A percentile compares a stretch with the other conserved stretches of the same genome.
Evolutionary conservation across 1,140 invertebrate genomes (phyloP).

Genomic region (Heliothis virescens): DNA sequence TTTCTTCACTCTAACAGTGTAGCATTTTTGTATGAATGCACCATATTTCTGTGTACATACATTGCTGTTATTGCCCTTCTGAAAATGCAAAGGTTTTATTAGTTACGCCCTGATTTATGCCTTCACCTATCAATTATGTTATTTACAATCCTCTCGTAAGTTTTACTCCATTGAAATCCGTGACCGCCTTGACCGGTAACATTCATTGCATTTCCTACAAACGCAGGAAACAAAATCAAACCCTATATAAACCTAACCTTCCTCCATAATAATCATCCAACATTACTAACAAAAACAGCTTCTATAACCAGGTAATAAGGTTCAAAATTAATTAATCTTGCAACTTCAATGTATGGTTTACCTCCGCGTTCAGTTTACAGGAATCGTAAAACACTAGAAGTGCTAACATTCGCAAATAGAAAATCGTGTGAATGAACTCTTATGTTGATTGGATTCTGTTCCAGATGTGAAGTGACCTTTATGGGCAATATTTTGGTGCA

Average conservation of each 20-base stretch:
- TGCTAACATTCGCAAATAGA: constrained; percentile 50
- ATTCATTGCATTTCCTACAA: constrained; percentile 10
- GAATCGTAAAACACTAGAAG: constrained; percentile 50
- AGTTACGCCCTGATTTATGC: too few relatives aligned
- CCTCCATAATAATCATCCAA: constrained; percentile 1
- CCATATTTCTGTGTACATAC: too few relatives aligned
- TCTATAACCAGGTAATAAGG: background rate
- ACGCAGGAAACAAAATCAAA: constrained; percentile 38
- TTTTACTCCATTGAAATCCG: too few relatives aligned
- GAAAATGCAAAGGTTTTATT: too few relatives aligned
- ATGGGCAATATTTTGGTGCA: constrained; percentile 4
- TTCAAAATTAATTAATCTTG: background rate
- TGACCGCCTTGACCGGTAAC: too few relatives aligned
- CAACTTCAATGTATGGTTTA: background rate
- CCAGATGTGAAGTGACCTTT: background rate
- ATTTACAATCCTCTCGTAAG: too few relatives aligned
- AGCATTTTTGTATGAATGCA: too few relatives aligned
- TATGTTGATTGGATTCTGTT: constrained; percentile 36
- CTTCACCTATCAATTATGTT: too few relatives aligned
- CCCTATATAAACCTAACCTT: constrained; percentile 31
- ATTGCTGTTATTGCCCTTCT: too few relatives aligned
- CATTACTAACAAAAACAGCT: background rate
- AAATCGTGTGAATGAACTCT: constrained; percentile 49
- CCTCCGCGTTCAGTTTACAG: constrained; percentile 26
- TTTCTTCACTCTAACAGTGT: too few relatives aligned